Conservation (phyloP, 2,888 invertebrate genomes). For the Apodemia mormo region DNA sequence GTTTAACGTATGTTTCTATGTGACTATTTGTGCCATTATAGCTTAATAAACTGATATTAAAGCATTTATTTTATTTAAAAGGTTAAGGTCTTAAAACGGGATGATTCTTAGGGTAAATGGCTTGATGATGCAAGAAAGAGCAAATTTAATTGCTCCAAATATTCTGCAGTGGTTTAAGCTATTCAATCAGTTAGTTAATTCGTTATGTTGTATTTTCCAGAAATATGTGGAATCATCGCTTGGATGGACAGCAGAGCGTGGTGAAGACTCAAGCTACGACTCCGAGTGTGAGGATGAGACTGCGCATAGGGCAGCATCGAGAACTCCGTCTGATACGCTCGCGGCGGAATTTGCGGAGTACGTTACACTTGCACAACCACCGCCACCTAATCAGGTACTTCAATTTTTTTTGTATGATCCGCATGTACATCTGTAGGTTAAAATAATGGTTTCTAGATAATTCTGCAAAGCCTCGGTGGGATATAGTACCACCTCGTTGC, state of each 20-base stretch:
- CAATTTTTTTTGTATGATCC: slow-evolving; percentile 10
- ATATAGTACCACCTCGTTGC: too few species aligned
- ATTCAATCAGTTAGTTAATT: neutral
- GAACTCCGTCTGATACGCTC: slow-evolving; percentile 92
- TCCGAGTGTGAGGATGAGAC: slow-evolving; percentile 88
- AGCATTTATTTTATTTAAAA: too few species aligned
- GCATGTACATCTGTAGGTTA: too few species aligned
- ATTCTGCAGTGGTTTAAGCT: neutral
- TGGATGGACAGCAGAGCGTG: slow-evolving; percentile 78
- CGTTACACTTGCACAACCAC: slow-evolving; percentile 81
- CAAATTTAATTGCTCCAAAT: too few species aligned
- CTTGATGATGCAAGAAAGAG: too few species aligned
- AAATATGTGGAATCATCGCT: slow-evolving; percentile 88
- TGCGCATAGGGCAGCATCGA: slow-evolving; percentile 88
- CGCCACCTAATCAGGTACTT: slow-evolving; percentile 63
- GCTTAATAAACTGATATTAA: too few species aligned
- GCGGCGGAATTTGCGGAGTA: slow-evolving; percentile 93
- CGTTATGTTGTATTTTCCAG: slow-evolving; percentile 68
- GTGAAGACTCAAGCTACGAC: slow-evolving; percentile 93
- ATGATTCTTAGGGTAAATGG: too few species aligned
- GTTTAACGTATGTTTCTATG: too few species aligned
- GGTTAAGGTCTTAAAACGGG: too few species aligned
- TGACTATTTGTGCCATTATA: too few species aligned
- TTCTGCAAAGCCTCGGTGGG: too few species aligned
- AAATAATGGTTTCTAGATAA: too few species aligned